Evolutionary conservation across 1,140 invertebrate species (phyloP).

Genomic region (Scaptomyza pallida): DNA sequence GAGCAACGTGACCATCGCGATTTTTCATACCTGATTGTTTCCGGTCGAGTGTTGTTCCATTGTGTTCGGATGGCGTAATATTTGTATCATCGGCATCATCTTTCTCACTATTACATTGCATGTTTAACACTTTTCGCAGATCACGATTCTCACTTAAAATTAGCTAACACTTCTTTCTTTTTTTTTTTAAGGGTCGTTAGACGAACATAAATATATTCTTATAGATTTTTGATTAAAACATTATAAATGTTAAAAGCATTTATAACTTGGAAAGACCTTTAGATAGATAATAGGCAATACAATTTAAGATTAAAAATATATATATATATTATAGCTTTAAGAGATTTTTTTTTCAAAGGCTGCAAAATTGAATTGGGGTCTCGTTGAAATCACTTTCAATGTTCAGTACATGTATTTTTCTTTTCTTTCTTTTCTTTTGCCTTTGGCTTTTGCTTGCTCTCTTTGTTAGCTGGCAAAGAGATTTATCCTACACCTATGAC

Average conservation of each 20-base stretch:
- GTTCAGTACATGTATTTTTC: conserved; percentile 10
- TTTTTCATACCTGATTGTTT: conserved; percentile 58
- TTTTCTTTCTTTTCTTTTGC: no score
- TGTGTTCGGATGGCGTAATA: conserved; percentile 73
- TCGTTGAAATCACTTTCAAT: conserved; percentile 8
- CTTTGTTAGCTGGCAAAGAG: conserved; percentile 17
- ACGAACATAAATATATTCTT: conserved; percentile 17
- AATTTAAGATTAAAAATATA: conserved; percentile 1
- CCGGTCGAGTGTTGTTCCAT: conserved; percentile 63
- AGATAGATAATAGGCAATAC: conserved; percentile 28
- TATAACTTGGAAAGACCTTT: conserved; percentile 50
- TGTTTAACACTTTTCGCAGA: conserved; percentile 57
- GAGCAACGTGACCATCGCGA: background rate
- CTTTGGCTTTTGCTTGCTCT: conserved; percentile 2
- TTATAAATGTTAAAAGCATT: conserved; percentile 23
- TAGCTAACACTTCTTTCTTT: conserved; percentile 69
- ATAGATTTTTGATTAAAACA: conserved; percentile 32
- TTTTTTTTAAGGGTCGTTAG: conserved; percentile 35
- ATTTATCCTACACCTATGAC: conserved; percentile 27
- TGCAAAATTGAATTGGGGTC: conserved; percentile 3
- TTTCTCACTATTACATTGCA: conserved; percentile 75
- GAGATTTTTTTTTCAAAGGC: background rate
- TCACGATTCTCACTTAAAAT: conserved; percentile 69
- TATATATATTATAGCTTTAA: background rate
- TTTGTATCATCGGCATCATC: conserved; percentile 72